These are phyloP conservation scores for Oophaga pumilio DNA, from an alignment of 2,113 vertebrate species.

Conservation along the genomic window DNA sequence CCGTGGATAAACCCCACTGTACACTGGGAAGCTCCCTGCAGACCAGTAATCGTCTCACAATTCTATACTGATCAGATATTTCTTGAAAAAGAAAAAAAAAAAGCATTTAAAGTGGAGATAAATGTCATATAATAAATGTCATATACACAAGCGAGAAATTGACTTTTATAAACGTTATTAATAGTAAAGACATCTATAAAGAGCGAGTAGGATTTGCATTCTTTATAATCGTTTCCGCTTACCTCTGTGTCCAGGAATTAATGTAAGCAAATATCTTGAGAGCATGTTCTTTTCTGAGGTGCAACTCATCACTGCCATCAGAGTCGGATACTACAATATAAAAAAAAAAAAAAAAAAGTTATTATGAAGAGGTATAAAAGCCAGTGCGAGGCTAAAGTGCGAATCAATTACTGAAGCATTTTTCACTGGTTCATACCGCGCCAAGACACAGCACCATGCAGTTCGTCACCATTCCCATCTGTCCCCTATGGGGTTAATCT, in stretches of 20 bases:
- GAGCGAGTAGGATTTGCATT: no score
- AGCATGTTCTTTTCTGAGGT: constrained; percentile 98
- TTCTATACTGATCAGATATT: no score
- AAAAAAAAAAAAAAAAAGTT: constrained; percentile 23
- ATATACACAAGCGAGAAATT: no score
- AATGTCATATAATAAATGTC: no score
- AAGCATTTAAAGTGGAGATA: no score
- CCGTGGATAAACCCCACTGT: no score
- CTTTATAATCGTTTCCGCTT: constrained; percentile 53
- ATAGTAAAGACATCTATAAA: no score
- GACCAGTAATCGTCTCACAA: no score
- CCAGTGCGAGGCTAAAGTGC: not conserved
- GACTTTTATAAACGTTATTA: no score
- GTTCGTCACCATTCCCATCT: no score
- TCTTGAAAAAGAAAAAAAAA: no score
- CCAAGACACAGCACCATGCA: not conserved
- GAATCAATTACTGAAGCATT: not conserved
- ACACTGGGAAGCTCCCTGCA: no score
- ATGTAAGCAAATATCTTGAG: constrained; percentile 98
- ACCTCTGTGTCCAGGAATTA: constrained; percentile 99
- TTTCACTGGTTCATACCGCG: not conserved
- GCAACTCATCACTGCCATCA: constrained; percentile 92
- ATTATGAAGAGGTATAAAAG: not conserved
- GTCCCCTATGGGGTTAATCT: not conserved
- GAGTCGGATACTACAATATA: constrained; percentile 89